Conservation (phyloP, 1,140 invertebrate genomes). For the Aphis gossypii region DNA sequence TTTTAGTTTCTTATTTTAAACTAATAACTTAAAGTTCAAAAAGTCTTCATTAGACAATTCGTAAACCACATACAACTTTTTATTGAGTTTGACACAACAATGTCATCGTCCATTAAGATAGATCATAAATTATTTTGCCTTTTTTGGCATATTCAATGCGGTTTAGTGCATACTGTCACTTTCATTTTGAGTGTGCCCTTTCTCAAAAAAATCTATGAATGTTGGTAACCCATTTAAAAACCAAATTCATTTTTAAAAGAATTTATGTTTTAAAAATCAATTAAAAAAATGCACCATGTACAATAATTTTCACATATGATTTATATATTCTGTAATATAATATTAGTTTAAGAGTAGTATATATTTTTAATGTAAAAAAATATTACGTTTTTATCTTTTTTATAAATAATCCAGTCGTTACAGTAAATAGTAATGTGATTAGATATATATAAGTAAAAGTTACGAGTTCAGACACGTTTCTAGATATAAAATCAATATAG, state of each 20-base stretch:
- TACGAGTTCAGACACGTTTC: background rate
- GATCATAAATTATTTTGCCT: background rate
- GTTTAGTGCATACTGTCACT: background rate
- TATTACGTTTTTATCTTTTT: background rate
- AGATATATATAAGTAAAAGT: background rate
- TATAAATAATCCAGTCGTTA: background rate
- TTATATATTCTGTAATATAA: too few relatives aligned
- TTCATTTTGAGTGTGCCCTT: slow-evolving; percentile 17
- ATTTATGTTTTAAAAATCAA: too few relatives aligned
- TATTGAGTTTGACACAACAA: slow-evolving; percentile 47
- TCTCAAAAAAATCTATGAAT: slow-evolving; percentile 11
- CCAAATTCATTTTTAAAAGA: too few relatives aligned
- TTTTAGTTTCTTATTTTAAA: background rate
- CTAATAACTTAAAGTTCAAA: background rate
- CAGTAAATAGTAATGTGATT: background rate
- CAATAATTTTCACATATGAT: background rate
- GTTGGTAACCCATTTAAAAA: background rate
- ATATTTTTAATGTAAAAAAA: background rate
- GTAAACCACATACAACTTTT: background rate
- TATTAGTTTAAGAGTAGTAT: background rate
- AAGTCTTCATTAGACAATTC: slow-evolving; percentile 25
- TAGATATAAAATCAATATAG: background rate
- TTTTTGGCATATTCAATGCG: slow-evolving; percentile 18
- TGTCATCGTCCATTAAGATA: background rate
- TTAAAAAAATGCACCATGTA: too few relatives aligned